A percentile compares a stretch with the other conserved stretches of the same genome.
Conservation (phyloP, 2,888 invertebrate species). For the Campoplex capitator region DNA sequence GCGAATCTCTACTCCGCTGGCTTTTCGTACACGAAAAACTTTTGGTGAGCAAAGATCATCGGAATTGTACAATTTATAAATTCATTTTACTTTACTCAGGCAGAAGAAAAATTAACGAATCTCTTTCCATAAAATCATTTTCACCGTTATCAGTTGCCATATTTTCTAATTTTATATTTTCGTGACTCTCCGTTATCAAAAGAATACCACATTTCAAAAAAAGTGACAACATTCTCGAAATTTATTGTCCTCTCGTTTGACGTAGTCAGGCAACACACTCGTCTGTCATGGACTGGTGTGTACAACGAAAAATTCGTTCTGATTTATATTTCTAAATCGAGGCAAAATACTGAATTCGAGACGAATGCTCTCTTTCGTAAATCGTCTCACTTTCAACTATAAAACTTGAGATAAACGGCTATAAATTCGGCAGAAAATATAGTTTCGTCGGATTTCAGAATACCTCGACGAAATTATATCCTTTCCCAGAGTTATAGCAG, state of each 20-base stretch:
- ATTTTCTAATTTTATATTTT: background rate
- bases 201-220: background rate
- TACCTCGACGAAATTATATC: too few relatives aligned
- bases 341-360: too few relatives aligned
- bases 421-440: too few relatives aligned
- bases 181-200: background rate
- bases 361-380: too few relatives aligned
- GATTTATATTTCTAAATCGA: too few relatives aligned
- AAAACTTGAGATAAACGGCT: too few relatives aligned
- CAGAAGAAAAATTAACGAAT: background rate
- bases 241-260: background rate
- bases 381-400: too few relatives aligned
- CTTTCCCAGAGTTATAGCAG: too few relatives aligned
- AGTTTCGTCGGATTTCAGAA: too few relatives aligned
- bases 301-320: background rate
- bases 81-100: background rate
- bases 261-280: background rate
- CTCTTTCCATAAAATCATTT: background rate
- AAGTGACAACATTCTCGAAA: background rate
- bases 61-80: background rate
- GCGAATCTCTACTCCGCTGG: background rate
- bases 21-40: background rate
- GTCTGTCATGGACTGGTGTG: background rate
- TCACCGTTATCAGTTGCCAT: background rate
- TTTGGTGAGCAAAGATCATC: too few relatives aligned